These are phyloP conservation scores for Zosterops japonicus DNA, from an alignment of 2,113 vertebrate genomes.

Conservation along the genomic window DNA sequence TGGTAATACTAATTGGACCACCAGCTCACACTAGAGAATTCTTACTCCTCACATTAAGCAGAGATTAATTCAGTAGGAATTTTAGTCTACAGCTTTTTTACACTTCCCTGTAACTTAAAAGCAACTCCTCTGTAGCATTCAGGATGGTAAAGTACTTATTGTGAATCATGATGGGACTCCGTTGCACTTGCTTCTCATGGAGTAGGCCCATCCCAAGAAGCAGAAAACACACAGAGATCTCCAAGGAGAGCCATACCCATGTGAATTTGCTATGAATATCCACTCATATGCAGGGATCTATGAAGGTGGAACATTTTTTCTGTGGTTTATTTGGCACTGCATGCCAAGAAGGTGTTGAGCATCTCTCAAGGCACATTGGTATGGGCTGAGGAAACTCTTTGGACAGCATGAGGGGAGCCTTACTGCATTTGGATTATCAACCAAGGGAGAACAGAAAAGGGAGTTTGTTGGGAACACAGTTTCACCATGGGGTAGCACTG, in stretches of 20 bases:
- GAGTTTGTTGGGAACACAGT: rapidly evolving
- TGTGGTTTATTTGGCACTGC: not conserved
- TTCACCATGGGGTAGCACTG: not conserved
- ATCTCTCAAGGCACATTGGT: not conserved
- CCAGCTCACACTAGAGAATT: not conserved
- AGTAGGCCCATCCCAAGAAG: not conserved
- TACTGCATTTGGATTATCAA: not conserved
- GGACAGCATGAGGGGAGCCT: not conserved
- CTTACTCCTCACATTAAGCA: not conserved
- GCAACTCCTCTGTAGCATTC: not conserved
- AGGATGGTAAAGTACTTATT: not conserved
- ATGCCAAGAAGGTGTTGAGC: not conserved
- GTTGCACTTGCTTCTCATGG: not conserved
- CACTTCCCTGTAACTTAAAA: not conserved
- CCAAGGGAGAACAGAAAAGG: not conserved
- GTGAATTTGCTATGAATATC: not conserved
- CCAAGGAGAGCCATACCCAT: not conserved
- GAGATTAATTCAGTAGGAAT: not conserved
- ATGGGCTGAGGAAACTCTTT: not conserved
- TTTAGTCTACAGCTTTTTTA: not conserved
- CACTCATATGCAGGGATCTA: not conserved
- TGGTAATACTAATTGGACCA: not conserved
- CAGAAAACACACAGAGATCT: not conserved
- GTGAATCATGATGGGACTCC: not conserved
- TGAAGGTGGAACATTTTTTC: not conserved